Percentiles rank a stretch among this genome's conserved stretches.
These are phyloP conservation scores for Pissodes strobi DNA, from an alignment of 1,140 invertebrate genomes.

Conservation along the genomic window DNA sequence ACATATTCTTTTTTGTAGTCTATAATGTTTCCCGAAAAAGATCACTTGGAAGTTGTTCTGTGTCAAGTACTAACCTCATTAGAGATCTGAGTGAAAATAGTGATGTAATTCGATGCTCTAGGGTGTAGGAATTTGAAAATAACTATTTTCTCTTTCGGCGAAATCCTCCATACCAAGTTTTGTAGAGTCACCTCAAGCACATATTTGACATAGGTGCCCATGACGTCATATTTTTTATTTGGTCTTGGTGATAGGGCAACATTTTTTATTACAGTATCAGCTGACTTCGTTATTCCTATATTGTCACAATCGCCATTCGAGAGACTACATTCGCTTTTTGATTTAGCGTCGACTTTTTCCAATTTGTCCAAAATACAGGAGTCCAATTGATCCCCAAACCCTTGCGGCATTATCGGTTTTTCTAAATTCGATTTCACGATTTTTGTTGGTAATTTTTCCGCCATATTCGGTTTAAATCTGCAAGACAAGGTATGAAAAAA, in stretches of 20 bases:
- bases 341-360: constrained; percentile 23
- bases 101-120: constrained; percentile 52
- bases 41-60: not conserved
- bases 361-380: constrained; percentile 17
- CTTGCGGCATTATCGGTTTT: not conserved
- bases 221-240: constrained; percentile 4
- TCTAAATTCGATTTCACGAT: constrained; percentile 5
- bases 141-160: constrained; percentile 24
- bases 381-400: constrained; percentile 12
- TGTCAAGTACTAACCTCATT: constrained; percentile 5
- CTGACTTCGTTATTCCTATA: constrained; percentile 32
- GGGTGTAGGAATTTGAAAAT: constrained; percentile 56
- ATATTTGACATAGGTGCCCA: constrained; percentile 28
- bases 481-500: no score
- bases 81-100: constrained; percentile 27
- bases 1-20: no score
- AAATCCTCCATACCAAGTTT: constrained; percentile 29
- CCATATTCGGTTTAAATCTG: not conserved
- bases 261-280: constrained; percentile 33
- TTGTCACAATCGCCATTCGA: not conserved
- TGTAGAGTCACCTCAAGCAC: constrained; percentile 27
- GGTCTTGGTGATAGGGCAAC: constrained; percentile 24
- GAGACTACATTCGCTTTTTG: constrained; percentile 17
- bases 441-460: not conserved
- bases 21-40: no score